phyloP scores from a whole-genome alignment of 2,888 invertebrate genomes.

The Parnassius mnemosyne region DNA sequence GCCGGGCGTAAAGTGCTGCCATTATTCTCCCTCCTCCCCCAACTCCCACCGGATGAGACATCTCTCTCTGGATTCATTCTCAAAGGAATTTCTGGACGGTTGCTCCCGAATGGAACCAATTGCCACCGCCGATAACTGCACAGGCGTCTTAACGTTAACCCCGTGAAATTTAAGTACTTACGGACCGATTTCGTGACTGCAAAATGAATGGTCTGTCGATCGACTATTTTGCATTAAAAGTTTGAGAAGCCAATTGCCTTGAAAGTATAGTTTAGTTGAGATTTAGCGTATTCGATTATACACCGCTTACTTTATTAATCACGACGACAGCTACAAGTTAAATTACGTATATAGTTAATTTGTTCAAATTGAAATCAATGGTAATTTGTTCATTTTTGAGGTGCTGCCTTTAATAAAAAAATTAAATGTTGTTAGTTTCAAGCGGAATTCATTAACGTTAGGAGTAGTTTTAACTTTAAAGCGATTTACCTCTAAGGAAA shows the following conservation, averaged over 20 bases:
- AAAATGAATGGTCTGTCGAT: not conserved
- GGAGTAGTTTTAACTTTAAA: slow-evolving; percentile 1
- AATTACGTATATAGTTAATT: not conserved
- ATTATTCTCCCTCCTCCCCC: slow-evolving; percentile 56
- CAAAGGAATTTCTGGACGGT: slow-evolving; percentile 72
- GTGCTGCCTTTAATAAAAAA: too few species aligned
- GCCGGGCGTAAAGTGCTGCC: slow-evolving; percentile 76
- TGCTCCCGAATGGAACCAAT: slow-evolving; percentile 64
- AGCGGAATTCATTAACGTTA: too few species aligned
- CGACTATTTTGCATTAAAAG: not conserved
- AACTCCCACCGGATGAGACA: slow-evolving; percentile 45
- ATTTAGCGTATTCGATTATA: not conserved
- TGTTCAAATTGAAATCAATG: too few species aligned
- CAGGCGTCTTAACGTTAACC: slow-evolving; percentile 23
- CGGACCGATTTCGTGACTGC: slow-evolving; percentile 1
- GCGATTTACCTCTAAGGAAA: slow-evolving; percentile 23
- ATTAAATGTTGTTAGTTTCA: too few species aligned
- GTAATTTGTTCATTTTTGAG: too few species aligned
- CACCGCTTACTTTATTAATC: slow-evolving; percentile 3
- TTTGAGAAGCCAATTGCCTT: not conserved
- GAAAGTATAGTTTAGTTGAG: not conserved
- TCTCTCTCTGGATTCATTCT: slow-evolving; percentile 34
- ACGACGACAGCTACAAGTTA: not conserved
- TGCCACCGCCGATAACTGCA: slow-evolving; percentile 36
- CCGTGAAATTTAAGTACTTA: slow-evolving; percentile 1